Conservation (phyloP, 2,888 invertebrate species). For the Micoletzkya japonica region DNA sequence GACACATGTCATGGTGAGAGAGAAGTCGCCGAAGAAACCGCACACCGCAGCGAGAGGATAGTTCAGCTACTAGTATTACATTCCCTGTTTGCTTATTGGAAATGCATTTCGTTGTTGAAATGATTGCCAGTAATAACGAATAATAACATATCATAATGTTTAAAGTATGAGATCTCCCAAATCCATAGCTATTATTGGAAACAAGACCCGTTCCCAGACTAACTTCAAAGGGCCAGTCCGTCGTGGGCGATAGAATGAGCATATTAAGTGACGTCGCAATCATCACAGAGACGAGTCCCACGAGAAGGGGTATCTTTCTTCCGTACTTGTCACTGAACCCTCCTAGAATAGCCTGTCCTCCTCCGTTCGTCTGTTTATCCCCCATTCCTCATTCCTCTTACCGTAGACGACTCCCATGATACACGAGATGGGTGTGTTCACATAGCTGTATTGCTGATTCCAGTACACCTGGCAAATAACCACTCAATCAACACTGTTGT, state of each 20-base stretch:
- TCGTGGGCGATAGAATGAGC: conserved; percentile 48
- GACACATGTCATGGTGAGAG: conserved; percentile 56
- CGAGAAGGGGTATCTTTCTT: conserved; percentile 48
- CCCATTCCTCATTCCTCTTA: no score
- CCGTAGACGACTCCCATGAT: conserved; percentile 56
- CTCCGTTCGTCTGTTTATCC: not conserved
- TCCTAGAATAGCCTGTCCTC: conserved; percentile 34
- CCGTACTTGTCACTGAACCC: conserved; percentile 53
- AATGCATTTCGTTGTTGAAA: no score
- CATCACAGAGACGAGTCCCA: conserved; percentile 35
- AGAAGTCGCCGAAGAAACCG: conserved; percentile 55
- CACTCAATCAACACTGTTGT: not conserved
- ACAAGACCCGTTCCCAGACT: no score
- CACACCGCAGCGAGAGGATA: conserved; percentile 23
- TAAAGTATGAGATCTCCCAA: no score
- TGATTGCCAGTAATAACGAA: no score
- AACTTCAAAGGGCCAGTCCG: conserved; percentile 46
- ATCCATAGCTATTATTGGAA: no score
- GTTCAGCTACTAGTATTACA: conserved; percentile 17
- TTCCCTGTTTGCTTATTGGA: no score
- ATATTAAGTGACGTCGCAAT: conserved; percentile 29
- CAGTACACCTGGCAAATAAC: conserved; percentile 41
- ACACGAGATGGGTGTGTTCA: conserved; percentile 59
- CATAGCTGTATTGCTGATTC: conserved; percentile 59
- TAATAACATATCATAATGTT: no score